A percentile compares a stretch with the other conserved stretches of the same genome.
Conservation (phyloP, 1,140 invertebrate genomes). For the Chrysoperla carnea region DNA sequence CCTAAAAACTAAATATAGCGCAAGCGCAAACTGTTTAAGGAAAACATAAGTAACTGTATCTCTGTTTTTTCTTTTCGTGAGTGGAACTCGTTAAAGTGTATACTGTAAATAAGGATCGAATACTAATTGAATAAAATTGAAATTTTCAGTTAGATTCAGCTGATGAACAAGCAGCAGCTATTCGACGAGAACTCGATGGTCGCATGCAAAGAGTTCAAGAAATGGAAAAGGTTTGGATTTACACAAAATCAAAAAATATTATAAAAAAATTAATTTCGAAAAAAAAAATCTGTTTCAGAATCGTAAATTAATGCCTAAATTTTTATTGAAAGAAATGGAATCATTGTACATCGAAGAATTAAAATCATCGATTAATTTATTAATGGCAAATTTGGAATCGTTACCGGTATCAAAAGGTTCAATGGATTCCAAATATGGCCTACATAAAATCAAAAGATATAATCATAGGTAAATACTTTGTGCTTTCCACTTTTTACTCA, state of each 20-base stretch:
- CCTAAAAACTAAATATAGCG: too few species aligned
- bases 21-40: too few species aligned
- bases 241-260: neutral
- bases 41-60: too few species aligned
- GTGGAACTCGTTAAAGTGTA: too few species aligned
- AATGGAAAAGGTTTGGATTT: conserved; percentile 77
- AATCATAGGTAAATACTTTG: conserved; percentile 66
- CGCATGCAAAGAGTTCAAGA: conserved; percentile 90
- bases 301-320: conserved; percentile 94
- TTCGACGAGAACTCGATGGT: conserved; percentile 93
- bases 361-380: conserved; percentile 89
- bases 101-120: too few species aligned
- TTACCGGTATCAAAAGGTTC: conserved; percentile 95
- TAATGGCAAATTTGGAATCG: conserved; percentile 98
- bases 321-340: conserved; percentile 99
- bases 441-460: conserved; percentile 86
- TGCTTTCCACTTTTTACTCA: neutral
- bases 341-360: conserved; percentile 96
- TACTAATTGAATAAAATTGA: neutral
- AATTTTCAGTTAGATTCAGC: conserved; percentile 80
- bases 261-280: neutral
- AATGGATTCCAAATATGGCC: conserved; percentile 92
- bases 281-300: conserved; percentile 46
- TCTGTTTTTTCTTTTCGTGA: too few species aligned
- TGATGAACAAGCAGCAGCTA: conserved; percentile 98